These are phyloP conservation scores for Thrips palmi DNA, from an alignment of 1,140 invertebrate species.

Conservation along the genomic window DNA sequence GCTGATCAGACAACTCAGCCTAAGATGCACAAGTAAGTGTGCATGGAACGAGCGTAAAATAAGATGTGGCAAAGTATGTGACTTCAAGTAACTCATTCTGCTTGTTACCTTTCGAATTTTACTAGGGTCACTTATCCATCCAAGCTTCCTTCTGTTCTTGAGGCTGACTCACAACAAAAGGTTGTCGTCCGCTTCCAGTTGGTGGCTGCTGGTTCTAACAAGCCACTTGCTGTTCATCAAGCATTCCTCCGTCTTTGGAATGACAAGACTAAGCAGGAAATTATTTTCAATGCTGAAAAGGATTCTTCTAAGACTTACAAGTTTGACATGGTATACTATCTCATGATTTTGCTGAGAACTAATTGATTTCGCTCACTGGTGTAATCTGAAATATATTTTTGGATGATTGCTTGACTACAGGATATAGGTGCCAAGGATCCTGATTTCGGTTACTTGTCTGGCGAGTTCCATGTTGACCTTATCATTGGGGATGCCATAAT, in stretches of 20 bases:
- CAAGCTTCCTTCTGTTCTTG: conserved; percentile 42
- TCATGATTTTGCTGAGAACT: background rate
- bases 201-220: conserved; percentile 46
- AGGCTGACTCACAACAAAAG: conserved; percentile 80
- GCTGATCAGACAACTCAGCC: conserved; percentile 68
- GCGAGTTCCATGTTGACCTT: conserved; percentile 63
- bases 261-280: conserved; percentile 49
- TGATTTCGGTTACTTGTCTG: conserved; percentile 60
- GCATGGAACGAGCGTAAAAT: too few species aligned
- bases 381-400: background rate
- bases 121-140: conserved; percentile 52
- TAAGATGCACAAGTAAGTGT: conserved; percentile 44
- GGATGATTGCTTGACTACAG: conserved; percentile 28
- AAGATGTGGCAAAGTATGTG: too few species aligned
- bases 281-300: conserved; percentile 85
- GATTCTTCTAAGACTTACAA: conserved; percentile 69
- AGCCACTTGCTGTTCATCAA: conserved; percentile 68
- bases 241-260: conserved; percentile 70
- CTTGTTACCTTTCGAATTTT: too few species aligned
- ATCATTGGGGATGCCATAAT: conserved; percentile 82
- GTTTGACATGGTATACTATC: conserved; percentile 57
- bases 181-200: conserved; percentile 66
- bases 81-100: too few species aligned
- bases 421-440: conserved; percentile 62
- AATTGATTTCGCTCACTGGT: background rate